phyloP scores from a whole-genome alignment of 1,140 invertebrate species.

The Drosophila quadrilineata region DNA sequence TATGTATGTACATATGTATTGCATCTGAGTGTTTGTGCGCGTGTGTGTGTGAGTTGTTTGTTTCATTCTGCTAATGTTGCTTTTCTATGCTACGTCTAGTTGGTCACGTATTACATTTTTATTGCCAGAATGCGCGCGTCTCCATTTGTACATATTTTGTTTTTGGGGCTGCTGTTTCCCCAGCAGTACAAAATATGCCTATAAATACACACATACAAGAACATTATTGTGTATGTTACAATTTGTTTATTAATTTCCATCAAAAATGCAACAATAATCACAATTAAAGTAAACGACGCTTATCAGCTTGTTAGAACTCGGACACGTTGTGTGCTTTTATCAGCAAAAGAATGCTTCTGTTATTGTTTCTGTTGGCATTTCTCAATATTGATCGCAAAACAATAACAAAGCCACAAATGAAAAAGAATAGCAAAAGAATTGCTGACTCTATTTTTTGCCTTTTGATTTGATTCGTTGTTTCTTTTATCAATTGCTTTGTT shows the following conservation, averaged over 20 bases:
- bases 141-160: slow-evolving; percentile 32
- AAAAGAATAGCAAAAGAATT: slow-evolving; percentile 6
- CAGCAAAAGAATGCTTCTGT: slow-evolving; percentile 4
- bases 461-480: background rate
- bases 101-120: slow-evolving; percentile 58
- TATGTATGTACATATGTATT: background rate
- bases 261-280: background rate
- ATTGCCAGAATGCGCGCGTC: slow-evolving; percentile 13
- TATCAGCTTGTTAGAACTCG: slow-evolving; percentile 22
- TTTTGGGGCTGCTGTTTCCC: slow-evolving; percentile 16
- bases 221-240: background rate
- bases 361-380: slow-evolving; percentile 3
- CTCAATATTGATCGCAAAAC: slow-evolving; percentile 11
- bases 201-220: slow-evolving; percentile 4
- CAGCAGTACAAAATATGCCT: slow-evolving; percentile 1
- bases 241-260: slow-evolving; percentile 16
- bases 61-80: background rate
- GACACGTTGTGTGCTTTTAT: slow-evolving; percentile 36
- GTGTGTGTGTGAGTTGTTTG: background rate
- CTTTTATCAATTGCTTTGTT: background rate
- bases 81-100: slow-evolving; percentile 36
- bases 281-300: slow-evolving; percentile 6
- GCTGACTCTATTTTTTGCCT: background rate
- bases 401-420: slow-evolving; percentile 27
- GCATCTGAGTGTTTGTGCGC: background rate